Base-by-base conservation (phyloP, 2,888 invertebrate genomes). In the Fabriciana adippe region DNA sequence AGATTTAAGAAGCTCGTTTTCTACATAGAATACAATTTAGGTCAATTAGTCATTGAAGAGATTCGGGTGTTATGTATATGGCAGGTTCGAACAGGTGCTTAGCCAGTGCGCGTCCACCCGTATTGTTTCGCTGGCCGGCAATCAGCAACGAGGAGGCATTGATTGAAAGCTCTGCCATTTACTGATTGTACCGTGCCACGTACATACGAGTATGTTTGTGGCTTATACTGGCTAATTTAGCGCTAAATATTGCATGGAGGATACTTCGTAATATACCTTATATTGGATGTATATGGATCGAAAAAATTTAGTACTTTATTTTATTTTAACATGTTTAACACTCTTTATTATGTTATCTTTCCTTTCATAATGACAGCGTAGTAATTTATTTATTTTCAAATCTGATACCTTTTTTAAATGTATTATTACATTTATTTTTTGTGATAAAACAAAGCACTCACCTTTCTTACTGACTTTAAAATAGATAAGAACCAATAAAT, bases 11-110 rank as follows among this genome's bases (percentile, higher is more conserved):
- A 11, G 59, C 13, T 48, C 59, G 11, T 48, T 48, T 2, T 1
- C 15, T n/a, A 48, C 15, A 48, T 16, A 31, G n/a, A 13, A 59
- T 47, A n/a, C 11, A 26, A 59, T 16, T 48, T 26, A 57, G 54
- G 35, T 62, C 35, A 73, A 72, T 73, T 71, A 72, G 69, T 64
- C 55, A 66, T 55, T 71, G 55, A 63, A 72, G 70, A 66, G 72
- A 65, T 63, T 70, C 26, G 50, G 66, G 62, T 54, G 47, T 41
- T 61, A 67, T 73, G 72, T 48, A 61, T 47, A 51, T 73, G 73
- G 69, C 71, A 73, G 73, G 74, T 74, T 73, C 71, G 67, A 72
- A 74, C 67, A 68, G 66, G 57, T 68, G 63, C 64, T 69, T 48
- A 68, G 54, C 63, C 69, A 67, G 61, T 63, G 64, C 61, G 55